Percentiles rank a stretch among this genome's conserved stretches.
Conservation (phyloP, 2,797 vertebrate species). For the Onychomys arenicola region DNA sequence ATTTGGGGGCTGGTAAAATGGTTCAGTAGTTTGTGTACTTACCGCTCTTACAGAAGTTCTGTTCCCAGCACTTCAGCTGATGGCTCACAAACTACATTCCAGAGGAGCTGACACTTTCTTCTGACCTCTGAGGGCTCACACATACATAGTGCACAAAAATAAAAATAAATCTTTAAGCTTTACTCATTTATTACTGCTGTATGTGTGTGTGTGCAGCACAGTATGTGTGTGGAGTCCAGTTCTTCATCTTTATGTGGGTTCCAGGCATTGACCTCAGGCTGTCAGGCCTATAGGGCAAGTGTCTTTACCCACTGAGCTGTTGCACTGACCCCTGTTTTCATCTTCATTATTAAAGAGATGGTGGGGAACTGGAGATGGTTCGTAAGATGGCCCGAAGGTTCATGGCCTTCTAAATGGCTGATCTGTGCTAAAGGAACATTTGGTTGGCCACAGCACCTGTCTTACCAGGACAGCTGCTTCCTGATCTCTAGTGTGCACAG, state of each 20-base stretch:
- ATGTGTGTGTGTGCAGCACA: no score
- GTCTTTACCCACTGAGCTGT: neutral
- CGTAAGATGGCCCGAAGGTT: neutral
- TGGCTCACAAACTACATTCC: neutral
- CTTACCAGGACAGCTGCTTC: neutral
- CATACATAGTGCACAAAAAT: neutral
- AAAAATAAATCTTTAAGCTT: neutral
- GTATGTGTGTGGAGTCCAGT: neutral
- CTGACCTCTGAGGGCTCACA: neutral
- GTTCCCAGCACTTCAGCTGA: neutral
- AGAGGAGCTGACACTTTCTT: neutral
- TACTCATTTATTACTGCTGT: neutral
- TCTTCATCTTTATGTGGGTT: neutral
- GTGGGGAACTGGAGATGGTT: neutral
- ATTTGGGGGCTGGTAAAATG: neutral
- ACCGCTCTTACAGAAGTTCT: neutral
- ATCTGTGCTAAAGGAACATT: neutral
- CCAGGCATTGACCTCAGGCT: neutral
- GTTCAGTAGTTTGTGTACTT: neutral
- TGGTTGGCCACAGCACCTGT: neutral
- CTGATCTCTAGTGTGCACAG: neutral
- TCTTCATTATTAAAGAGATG: conserved; percentile 35
- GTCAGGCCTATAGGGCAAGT: neutral
- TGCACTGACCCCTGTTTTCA: neutral
- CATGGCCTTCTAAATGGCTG: neutral